phyloP scores from a whole-genome alignment of 2,888 invertebrate genomes.

The Eupithecia insigniata region DNA sequence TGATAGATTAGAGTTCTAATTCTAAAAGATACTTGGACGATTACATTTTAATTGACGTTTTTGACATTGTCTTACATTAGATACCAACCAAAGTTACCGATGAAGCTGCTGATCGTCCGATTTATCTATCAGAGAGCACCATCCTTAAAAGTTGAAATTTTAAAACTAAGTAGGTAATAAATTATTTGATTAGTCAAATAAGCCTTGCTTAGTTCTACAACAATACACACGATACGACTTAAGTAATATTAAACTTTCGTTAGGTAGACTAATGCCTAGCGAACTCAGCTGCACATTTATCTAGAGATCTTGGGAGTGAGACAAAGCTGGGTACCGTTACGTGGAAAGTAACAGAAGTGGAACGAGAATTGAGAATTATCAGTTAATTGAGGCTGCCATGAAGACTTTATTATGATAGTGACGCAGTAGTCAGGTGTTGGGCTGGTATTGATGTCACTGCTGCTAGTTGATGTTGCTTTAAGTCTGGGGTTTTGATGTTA shows the following conservation, averaged over 20 bases:
- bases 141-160: background rate
- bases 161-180: no score
- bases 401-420: slow-evolving; percentile 52
- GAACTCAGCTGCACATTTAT: slow-evolving; percentile 12
- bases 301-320: slow-evolving; percentile 26
- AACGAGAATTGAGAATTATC: slow-evolving; percentile 72
- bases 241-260: background rate
- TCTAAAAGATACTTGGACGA: background rate
- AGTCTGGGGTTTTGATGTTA: background rate
- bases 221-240: background rate
- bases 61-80: background rate
- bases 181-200: no score
- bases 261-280: background rate
- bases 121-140: background rate
- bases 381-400: slow-evolving; percentile 70
- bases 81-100: background rate
- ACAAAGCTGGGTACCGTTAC: slow-evolving; percentile 76
- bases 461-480: background rate
- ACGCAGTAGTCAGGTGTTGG: slow-evolving; percentile 26
- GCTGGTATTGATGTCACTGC: slow-evolving; percentile 23
- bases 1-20: background rate
- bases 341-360: slow-evolving; percentile 76
- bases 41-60: background rate
- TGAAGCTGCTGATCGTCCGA: background rate
- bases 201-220: background rate